phyloP scores from a whole-genome alignment of 2,797 vertebrate species.

The Staurois parvus region DNA sequence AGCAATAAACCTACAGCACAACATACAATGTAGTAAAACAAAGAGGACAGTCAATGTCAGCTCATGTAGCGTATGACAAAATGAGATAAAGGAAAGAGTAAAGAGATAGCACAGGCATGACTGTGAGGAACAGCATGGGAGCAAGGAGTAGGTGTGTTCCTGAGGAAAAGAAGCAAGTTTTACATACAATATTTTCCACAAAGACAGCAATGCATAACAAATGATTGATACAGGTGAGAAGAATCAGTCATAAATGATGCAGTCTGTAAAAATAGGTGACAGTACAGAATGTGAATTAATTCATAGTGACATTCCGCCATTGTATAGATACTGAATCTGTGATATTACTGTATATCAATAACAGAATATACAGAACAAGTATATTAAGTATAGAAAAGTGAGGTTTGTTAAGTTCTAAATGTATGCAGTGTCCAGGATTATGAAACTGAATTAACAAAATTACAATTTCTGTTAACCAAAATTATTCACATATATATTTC shows the following conservation, averaged over 20 bases:
- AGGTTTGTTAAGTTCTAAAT: too few species aligned
- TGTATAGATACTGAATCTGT: not conserved
- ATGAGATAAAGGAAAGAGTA: not conserved
- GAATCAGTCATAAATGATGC: not conserved
- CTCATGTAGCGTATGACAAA: not conserved
- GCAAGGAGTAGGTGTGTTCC: not conserved
- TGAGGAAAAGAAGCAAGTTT: not conserved
- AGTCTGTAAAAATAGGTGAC: too few species aligned
- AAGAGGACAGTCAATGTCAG: not conserved
- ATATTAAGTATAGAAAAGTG: too few species aligned
- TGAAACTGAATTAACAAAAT: too few species aligned
- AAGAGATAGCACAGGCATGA: not conserved
- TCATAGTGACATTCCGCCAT: too few species aligned
- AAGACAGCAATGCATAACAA: not conserved
- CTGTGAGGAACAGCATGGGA: not conserved
- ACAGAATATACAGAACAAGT: not conserved
- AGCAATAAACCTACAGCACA: not conserved
- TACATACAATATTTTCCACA: not conserved
- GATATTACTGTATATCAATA: not conserved
- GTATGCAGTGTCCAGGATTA: too few species aligned
- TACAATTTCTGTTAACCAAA: too few species aligned
- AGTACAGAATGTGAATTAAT: too few species aligned
- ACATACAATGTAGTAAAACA: not conserved
- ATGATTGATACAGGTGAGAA: not conserved
- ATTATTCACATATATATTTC: too few species aligned